Percentiles rank a stretch among this genome's conserved stretches.
Evolutionary conservation across 2,888 invertebrate species (phyloP).

Genomic region (Cephus runcator): DNA sequence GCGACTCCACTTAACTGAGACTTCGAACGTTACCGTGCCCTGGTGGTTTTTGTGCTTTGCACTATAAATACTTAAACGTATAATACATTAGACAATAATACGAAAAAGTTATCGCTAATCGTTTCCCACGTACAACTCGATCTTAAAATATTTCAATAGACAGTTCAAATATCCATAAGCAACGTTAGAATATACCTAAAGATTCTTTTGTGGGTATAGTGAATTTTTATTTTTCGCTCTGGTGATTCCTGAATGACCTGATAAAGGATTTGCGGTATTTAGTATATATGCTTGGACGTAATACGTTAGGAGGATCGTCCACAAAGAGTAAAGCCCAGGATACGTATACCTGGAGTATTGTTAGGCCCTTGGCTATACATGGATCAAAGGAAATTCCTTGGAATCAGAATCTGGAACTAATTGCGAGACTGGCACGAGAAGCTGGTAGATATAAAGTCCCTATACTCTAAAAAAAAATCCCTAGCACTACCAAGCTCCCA

Average conservation of each 20-base stretch:
- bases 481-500: not conserved
- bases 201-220: not conserved
- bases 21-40: not conserved
- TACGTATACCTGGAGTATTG: not conserved
- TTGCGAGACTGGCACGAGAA: constrained; percentile 14
- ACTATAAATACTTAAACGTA: not conserved
- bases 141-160: not conserved
- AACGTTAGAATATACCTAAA: not conserved
- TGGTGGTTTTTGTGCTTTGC: not conserved
- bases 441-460: not conserved
- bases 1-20: constrained; percentile 9
- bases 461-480: not conserved
- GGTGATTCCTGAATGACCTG: not conserved
- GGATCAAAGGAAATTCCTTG: constrained; percentile 31
- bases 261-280: not conserved
- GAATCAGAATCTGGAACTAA: constrained; percentile 37
- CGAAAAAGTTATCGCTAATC: not conserved
- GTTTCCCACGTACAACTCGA: not conserved
- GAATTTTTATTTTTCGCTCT: not conserved
- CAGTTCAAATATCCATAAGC: not conserved
- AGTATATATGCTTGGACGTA: not conserved
- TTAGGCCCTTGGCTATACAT: constrained; percentile 12
- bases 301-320: not conserved
- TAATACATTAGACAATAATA: not conserved
- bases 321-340: not conserved